Evolutionary conservation across 2,797 vertebrate species (phyloP), one percentile per base, ranked within the genome.

Genomic region (Pterois miles): DNA sequence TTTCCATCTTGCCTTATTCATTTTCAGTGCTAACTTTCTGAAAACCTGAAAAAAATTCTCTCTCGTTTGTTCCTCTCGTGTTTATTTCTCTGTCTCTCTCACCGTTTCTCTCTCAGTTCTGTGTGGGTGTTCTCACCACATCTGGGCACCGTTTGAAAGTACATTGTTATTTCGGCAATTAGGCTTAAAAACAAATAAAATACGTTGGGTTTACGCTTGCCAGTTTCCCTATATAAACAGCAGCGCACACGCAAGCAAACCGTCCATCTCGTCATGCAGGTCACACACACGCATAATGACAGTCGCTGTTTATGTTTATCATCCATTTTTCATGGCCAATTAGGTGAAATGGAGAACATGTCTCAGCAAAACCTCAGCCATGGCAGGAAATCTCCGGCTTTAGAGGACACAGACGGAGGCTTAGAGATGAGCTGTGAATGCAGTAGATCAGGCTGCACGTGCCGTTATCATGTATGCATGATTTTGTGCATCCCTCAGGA

Each of bases 271-370:
- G 22, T 70, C 79, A 80, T 59, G 29, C 53, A 50, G 31, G 63
- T 65, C 81, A 50, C 57, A 34, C 60, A 29, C 72, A 62, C 81
- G 65, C 8, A 23, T 75, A 77, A 91, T 86, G 78, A 83, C 82
- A 76, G 74, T 69, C 65, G 18, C 80, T 88, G 85, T 89, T 92
- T 89, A 89, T 88, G 81, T 91, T 90, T 92, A 86, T 84, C 88
- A 86, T 90, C 80, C 86, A 92, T 93, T 93, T 89, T 92, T 90
- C 85, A 91, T 65, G 87, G 80, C 71, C 86, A 92, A 92, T 92
- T 92, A 88, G 80, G 79, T 85, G 82, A 88, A 89, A 90, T 85
- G 38, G 83, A 84, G 83, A 84, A 71, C 82, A 81, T 29, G 72
- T 87, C 72, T 87, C 52, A 29, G 66, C 78, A 76, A 84, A 87